These are phyloP conservation scores for Drosophila vallismaia DNA, from an alignment of 2,888 invertebrate genomes.

Conservation along the genomic window DNA sequence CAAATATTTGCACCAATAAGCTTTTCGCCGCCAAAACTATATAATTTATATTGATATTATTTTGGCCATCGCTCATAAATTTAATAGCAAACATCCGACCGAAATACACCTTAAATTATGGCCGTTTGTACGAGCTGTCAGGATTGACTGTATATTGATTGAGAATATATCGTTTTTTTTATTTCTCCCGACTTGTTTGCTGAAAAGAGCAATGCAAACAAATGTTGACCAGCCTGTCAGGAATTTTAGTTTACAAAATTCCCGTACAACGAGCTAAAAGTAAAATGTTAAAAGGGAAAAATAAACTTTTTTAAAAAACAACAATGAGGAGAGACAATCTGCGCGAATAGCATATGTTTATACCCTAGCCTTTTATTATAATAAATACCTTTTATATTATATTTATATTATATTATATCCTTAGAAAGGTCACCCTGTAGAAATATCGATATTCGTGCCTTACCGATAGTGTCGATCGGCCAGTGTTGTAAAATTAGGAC, in stretches of 20 bases:
- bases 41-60: constrained; percentile 57
- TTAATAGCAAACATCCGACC: constrained; percentile 31
- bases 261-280: constrained; percentile 13
- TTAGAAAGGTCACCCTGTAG: background rate
- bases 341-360: background rate
- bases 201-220: constrained; percentile 56
- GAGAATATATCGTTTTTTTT: background rate
- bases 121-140: constrained; percentile 20
- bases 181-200: constrained; percentile 3
- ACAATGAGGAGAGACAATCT: background rate
- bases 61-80: constrained; percentile 56
- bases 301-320: background rate
- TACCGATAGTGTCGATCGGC: background rate
- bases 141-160: constrained; percentile 14
- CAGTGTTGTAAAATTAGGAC: background rate
- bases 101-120: constrained; percentile 46
- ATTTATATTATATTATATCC: too few relatives aligned
- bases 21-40: constrained; percentile 52
- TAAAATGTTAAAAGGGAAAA: constrained; percentile 3
- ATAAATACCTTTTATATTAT: too few relatives aligned
- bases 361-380: background rate
- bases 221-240: constrained; percentile 32
- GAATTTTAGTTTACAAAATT: constrained; percentile 39
- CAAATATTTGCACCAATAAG: constrained; percentile 66
- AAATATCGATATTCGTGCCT: background rate